Percentiles rank a stretch among this genome's conserved stretches.
Conservation (phyloP, 2,797 vertebrate genomes). For the Esox masquinongy region DNA sequence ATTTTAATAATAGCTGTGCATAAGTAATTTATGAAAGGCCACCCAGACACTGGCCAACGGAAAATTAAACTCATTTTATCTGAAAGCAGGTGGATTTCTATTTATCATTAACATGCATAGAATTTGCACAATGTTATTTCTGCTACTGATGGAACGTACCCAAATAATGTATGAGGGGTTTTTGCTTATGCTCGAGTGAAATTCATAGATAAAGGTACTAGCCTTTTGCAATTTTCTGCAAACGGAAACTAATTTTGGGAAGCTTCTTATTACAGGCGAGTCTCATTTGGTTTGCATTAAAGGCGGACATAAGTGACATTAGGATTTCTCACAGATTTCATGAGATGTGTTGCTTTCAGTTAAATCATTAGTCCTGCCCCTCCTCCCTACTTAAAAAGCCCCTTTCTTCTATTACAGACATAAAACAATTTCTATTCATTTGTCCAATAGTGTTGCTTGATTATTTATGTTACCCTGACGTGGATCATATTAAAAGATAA, state of each 20-base stretch:
- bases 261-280: conserved; percentile 97
- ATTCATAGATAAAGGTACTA: conserved; percentile 99
- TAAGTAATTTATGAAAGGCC: conserved; percentile 99
- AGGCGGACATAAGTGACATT: conserved; percentile 96
- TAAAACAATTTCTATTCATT: conserved; percentile 74
- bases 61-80: conserved; percentile 99
- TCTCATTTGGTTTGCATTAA: conserved; percentile 99
- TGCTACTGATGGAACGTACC: conserved; percentile 99
- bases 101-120: conserved; percentile 99
- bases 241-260: conserved; percentile 99
- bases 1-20: conserved; percentile 99
- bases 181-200: conserved; percentile 99
- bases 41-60: conserved; percentile 93
- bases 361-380: conserved; percentile 88
- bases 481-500: conserved; percentile 72
- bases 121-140: conserved; percentile 99
- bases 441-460: conserved; percentile 56
- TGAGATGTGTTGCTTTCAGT: conserved; percentile 89
- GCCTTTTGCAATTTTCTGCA: conserved; percentile 95
- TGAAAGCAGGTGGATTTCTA: conserved; percentile 99
- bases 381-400: conserved; percentile 28
- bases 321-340: conserved; percentile 97
- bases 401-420: conserved; percentile 66
- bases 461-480: conserved; percentile 6
- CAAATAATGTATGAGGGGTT: conserved; percentile 99